Conservation (phyloP, 1,140 invertebrate genomes). For the Helicorthomorpha holstii region DNA sequence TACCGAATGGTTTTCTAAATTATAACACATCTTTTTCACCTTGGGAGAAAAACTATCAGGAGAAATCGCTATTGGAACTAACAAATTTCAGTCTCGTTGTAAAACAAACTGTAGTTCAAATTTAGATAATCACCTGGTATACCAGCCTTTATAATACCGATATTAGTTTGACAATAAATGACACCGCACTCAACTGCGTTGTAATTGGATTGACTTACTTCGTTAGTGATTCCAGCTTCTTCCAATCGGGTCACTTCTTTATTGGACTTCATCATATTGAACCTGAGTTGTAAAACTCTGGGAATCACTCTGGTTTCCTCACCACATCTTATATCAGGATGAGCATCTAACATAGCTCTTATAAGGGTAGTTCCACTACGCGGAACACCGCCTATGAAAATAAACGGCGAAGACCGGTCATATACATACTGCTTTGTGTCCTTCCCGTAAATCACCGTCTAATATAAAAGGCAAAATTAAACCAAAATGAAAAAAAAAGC, state of each 20-base stretch:
- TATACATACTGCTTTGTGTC: constrained; percentile 25
- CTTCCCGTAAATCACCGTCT: not conserved
- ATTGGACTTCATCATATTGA: constrained; percentile 82
- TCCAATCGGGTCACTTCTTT: constrained; percentile 71
- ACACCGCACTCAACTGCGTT: constrained; percentile 11
- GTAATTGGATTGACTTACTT: constrained; percentile 29
- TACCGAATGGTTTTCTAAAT: too few species aligned
- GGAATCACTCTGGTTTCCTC: constrained; percentile 96
- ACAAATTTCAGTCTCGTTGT: too few species aligned
- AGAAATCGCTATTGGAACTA: too few species aligned
- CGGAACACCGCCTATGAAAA: constrained; percentile 94
- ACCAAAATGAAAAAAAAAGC: not conserved
- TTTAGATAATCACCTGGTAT: too few species aligned
- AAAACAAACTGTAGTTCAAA: too few species aligned
- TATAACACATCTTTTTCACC: too few species aligned
- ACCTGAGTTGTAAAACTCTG: constrained; percentile 72
- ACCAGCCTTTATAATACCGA: too few species aligned
- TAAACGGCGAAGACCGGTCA: constrained; percentile 72
- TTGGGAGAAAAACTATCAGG: too few species aligned
- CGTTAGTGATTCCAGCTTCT: constrained; percentile 85
- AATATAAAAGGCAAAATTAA: not conserved
- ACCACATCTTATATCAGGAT: constrained; percentile 93
- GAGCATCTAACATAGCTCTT: constrained; percentile 95
- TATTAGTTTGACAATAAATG: too few species aligned
- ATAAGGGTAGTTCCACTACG: constrained; percentile 92